Evolutionary conservation across 1,140 invertebrate species (phyloP).

Genomic region (Drosophila asahinai): DNA sequence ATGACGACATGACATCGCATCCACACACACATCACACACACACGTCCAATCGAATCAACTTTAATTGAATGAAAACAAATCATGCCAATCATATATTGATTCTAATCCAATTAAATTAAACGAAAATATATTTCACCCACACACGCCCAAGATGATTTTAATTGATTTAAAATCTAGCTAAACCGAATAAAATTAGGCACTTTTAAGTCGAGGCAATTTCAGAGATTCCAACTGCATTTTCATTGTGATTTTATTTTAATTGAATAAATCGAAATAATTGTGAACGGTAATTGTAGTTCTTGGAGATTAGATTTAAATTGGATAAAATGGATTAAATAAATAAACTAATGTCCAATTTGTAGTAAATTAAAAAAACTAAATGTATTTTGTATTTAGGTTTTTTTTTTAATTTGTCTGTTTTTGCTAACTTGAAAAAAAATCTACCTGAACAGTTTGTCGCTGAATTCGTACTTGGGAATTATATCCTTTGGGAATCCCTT

Average conservation of each 20-base stretch:
- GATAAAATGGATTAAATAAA: too few relatives aligned
- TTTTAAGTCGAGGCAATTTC: not conserved
- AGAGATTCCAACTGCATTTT: not conserved
- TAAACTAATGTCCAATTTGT: not conserved
- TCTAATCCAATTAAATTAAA: conserved; percentile 42
- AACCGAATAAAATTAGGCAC: not conserved
- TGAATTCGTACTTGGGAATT: too few relatives aligned
- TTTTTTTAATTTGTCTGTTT: too few relatives aligned
- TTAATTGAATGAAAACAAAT: conserved; percentile 52
- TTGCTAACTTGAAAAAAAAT: too few relatives aligned
- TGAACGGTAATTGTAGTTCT: too few relatives aligned
- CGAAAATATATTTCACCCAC: conserved; percentile 15
- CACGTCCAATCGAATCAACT: conserved; percentile 32
- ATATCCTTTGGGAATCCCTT: too few relatives aligned
- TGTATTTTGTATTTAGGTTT: too few relatives aligned
- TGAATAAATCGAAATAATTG: not conserved
- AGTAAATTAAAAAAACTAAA: not conserved
- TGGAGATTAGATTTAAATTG: not conserved
- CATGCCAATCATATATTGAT: conserved; percentile 34
- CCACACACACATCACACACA: conserved; percentile 1
- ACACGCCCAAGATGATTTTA: conserved; percentile 16
- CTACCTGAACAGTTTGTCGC: too few relatives aligned
- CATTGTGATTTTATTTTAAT: not conserved
- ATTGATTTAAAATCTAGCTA: conserved; percentile 1
- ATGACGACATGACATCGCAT: conserved; percentile 20